These are phyloP conservation scores for Scomber scombrus DNA, from an alignment of 2,113 vertebrate species.

Conservation along the genomic window DNA sequence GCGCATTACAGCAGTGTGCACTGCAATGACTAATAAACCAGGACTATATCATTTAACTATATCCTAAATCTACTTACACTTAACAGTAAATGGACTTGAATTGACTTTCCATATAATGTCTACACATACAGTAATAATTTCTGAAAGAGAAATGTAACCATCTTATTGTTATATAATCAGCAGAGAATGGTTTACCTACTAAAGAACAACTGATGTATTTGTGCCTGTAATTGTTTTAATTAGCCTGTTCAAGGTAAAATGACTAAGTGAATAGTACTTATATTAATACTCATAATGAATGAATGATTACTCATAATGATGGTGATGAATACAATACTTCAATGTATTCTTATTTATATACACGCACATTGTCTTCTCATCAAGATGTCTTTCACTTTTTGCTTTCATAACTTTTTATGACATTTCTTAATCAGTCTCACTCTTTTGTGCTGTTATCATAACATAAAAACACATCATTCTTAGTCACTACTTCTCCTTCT, in stretches of 20 bases:
- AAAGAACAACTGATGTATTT: neutral
- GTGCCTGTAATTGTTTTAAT: conserved; percentile 1
- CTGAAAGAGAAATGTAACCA: neutral
- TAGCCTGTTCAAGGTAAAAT: neutral
- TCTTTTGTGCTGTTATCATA: neutral
- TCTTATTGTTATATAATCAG: neutral
- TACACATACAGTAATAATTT: neutral
- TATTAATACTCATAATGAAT: neutral
- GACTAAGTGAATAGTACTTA: neutral
- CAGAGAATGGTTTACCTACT: neutral
- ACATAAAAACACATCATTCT: conserved; percentile 28
- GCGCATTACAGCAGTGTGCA: neutral
- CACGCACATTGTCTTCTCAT: neutral
- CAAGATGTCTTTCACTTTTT: conserved; percentile 4
- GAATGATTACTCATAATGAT: neutral
- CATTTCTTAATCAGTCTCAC: conserved; percentile 16
- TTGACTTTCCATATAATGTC: too few relatives aligned
- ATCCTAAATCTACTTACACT: neutral
- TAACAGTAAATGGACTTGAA: neutral
- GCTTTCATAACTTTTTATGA: conserved; percentile 13
- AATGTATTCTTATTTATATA: neutral
- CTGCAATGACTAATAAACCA: neutral
- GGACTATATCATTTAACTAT: neutral
- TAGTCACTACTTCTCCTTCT: neutral
- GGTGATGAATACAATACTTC: neutral